Percentiles rank a stretch among this genome's conserved stretches.
These are phyloP conservation scores for Echinarachnius parma DNA, from an alignment of 53 echinoderm and acorn worm species.

Conservation along the genomic window DNA sequence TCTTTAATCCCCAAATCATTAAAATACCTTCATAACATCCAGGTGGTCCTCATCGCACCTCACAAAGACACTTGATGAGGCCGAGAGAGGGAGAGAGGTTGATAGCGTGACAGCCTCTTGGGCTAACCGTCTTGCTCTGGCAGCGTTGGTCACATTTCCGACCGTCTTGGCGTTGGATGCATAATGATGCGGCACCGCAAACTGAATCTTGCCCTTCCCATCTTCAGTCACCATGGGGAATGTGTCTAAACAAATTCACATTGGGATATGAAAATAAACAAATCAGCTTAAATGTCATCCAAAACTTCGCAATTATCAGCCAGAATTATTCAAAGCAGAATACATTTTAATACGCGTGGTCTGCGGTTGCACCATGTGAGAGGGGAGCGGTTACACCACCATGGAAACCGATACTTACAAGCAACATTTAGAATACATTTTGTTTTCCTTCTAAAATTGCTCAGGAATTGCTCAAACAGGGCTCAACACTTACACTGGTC, in stretches of 20 bases:
- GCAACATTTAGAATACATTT: no score
- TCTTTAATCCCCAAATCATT: no score
- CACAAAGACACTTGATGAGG: constrained; percentile 90
- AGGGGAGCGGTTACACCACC: no score
- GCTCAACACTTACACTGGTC: no score
- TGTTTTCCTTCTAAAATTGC: no score
- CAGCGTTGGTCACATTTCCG: constrained; percentile 84
- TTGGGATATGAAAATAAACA: no score
- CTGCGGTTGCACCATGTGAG: no score
- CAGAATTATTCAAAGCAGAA: no score
- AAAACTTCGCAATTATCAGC: no score
- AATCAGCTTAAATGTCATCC: no score
- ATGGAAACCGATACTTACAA: no score
- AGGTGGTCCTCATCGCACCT: constrained; percentile 95
- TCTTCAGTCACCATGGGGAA: constrained; percentile 92
- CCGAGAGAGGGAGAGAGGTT: constrained; percentile 85
- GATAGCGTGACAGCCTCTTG: constrained; percentile 92
- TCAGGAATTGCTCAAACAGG: no score
- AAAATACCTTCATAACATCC: constrained; percentile 93
- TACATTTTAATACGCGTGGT: background rate
- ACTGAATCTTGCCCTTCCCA: constrained; percentile 78
- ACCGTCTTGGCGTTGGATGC: constrained; percentile 89
- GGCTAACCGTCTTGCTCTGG: constrained; percentile 77
- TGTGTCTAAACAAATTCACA: constrained; percentile 56
- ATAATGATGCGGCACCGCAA: constrained; percentile 78